Evolutionary conservation across 1,140 invertebrate genomes (phyloP).

Genomic region (Drosophila dunni): DNA sequence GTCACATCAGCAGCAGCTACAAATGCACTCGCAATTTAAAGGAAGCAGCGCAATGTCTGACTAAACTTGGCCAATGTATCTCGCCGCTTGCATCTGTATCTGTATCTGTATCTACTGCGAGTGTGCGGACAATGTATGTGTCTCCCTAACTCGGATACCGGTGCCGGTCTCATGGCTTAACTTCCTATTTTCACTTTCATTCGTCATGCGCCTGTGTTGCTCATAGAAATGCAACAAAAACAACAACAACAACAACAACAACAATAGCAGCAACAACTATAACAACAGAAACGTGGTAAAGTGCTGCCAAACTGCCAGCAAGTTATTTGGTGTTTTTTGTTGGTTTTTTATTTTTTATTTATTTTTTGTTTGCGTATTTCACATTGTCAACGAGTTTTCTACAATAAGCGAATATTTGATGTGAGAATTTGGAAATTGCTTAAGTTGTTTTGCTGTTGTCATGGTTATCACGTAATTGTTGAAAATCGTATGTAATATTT

Average conservation of each 20-base stretch:
- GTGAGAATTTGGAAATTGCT: conserved; percentile 68
- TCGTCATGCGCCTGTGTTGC: conserved; percentile 61
- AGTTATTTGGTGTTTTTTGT: conserved; percentile 34
- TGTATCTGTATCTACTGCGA: neutral
- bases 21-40: conserved; percentile 60
- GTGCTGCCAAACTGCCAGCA: conserved; percentile 41
- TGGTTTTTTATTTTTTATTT: conserved; percentile 9
- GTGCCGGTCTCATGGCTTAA: conserved; percentile 68
- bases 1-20: conserved; percentile 38
- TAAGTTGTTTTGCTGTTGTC: conserved; percentile 38
- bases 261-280: conserved; percentile 38
- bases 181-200: conserved; percentile 81
- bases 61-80: conserved; percentile 69
- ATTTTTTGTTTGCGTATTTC: conserved; percentile 48
- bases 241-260: conserved; percentile 10
- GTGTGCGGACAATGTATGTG: conserved; percentile 1
- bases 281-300: conserved; percentile 16
- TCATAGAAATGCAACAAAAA: conserved; percentile 62
- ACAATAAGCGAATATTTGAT: conserved; percentile 66
- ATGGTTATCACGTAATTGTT: conserved; percentile 62
- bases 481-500: conserved; percentile 28
- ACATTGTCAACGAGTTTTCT: conserved; percentile 65
- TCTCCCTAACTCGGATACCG: conserved; percentile 39
- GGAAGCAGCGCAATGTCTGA: conserved; percentile 69
- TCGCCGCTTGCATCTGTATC: conserved; percentile 10